Conservation (phyloP, 2,888 invertebrate genomes). For the Eilema sororculum region DNA sequence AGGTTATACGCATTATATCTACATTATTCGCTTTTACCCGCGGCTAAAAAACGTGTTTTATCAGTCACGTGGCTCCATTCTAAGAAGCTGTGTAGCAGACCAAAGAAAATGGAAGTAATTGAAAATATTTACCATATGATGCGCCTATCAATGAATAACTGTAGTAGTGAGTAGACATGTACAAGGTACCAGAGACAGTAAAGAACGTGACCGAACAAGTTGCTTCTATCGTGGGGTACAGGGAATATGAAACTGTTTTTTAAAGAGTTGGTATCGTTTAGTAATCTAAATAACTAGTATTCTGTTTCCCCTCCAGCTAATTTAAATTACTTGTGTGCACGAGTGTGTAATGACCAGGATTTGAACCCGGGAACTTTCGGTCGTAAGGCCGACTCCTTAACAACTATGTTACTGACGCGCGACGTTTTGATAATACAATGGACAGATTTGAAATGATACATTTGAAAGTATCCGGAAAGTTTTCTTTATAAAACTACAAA, state of each 20-base stretch:
- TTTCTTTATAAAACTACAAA: background rate
- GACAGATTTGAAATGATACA: no score
- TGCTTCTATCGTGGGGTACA: background rate
- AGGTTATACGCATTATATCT: background rate
- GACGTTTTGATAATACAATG: no score
- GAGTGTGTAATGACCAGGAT: no score
- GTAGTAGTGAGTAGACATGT: background rate
- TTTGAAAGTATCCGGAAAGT: no score
- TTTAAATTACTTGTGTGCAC: no score
- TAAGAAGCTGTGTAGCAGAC: slow-evolving; percentile 1
- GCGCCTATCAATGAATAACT: background rate
- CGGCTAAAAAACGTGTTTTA: slow-evolving; percentile 3
- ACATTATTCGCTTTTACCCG: background rate
- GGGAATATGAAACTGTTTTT: background rate
- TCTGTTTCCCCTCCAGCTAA: no score
- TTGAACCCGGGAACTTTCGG: no score
- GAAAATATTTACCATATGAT: background rate
- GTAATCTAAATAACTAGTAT: no score
- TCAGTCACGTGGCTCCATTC: background rate
- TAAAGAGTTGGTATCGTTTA: no score
- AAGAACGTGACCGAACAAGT: background rate
- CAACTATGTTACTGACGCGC: no score
- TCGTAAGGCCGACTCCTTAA: no score
- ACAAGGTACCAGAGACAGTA: background rate
- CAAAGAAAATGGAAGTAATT: slow-evolving; percentile 12